Evolutionary conservation across 37 sponge, comb jelly and placozoan genomes (phyloP).

Genomic region (Halichondria panicea): DNA sequence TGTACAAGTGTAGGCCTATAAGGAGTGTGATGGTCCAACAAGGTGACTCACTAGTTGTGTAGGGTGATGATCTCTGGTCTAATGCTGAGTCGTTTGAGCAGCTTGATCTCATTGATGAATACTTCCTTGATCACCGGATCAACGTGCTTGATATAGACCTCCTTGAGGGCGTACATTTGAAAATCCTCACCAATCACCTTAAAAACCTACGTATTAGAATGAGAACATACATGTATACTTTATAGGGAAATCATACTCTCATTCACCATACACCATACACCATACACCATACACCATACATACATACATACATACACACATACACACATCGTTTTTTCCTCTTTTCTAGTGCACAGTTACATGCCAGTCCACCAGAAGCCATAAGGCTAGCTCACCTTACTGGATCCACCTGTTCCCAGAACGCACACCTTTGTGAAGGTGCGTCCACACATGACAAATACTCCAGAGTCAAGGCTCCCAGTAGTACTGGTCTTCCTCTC

Average conservation of each 20-base stretch:
- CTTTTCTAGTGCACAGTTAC: background rate
- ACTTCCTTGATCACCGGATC: constrained; percentile 26
- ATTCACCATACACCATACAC: too few relatives aligned
- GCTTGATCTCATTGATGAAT: constrained; percentile 59
- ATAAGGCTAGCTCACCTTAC: constrained; percentile 36
- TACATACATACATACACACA: background rate
- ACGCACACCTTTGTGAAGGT: constrained; percentile 25
- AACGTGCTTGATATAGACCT: constrained; percentile 38
- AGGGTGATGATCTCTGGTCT: constrained; percentile 58
- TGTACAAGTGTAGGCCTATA: too few relatives aligned
- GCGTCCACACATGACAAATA: too few relatives aligned
- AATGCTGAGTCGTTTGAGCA: constrained; percentile 52
- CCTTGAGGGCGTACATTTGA: constrained; percentile 70
- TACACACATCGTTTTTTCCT: background rate
- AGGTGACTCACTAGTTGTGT: constrained; percentile 54
- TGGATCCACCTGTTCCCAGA: constrained; percentile 59
- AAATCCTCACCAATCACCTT: constrained; percentile 54
- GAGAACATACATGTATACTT: background rate
- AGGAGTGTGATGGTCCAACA: too few relatives aligned
- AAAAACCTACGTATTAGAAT: constrained; percentile 49
- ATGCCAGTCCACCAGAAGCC: too few relatives aligned
- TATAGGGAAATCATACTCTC: background rate
- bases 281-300: too few relatives aligned
- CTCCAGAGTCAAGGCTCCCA: too few relatives aligned
- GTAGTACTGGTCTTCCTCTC: too few relatives aligned